Percentiles rank a stretch among this genome's conserved stretches.
These are phyloP conservation scores for Apteryx owenii DNA, from an alignment of 2,113 vertebrate genomes.

Conservation along the genomic window DNA sequence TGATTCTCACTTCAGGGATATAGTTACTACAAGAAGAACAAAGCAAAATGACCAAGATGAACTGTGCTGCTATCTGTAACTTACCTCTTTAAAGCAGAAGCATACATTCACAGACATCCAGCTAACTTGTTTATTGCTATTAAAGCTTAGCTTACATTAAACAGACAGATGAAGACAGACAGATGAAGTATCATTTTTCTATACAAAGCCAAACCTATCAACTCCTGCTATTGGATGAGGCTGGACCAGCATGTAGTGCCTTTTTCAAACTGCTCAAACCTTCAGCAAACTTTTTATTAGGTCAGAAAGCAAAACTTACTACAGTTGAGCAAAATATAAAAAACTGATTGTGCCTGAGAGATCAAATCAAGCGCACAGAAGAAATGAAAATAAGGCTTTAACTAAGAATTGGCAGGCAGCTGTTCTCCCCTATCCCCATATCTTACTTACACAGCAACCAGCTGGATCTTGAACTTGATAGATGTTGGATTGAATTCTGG, in stretches of 20 bases:
- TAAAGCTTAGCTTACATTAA: not conserved
- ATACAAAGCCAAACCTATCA: not conserved
- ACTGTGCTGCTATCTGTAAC: not conserved
- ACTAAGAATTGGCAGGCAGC: not conserved
- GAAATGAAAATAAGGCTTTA: not conserved
- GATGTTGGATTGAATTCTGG: conserved; percentile 99
- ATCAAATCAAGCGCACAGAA: not conserved
- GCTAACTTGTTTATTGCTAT: not conserved
- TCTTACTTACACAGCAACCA: conserved; percentile 96
- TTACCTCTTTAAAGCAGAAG: not conserved
- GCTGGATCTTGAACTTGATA: conserved; percentile 99
- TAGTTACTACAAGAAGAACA: conserved; percentile 86
- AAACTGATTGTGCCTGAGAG: not conserved
- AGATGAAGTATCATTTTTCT: not conserved
- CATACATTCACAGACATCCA: not conserved
- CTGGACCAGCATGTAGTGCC: not conserved
- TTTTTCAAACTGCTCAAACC: not conserved
- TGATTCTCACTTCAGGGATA: conserved; percentile 98
- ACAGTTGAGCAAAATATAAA: not conserved
- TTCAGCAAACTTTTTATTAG: not conserved
- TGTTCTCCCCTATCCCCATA: not conserved
- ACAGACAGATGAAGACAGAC: not conserved
- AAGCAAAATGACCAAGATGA: not conserved
- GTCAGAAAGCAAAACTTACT: not conserved
- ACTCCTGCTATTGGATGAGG: not conserved